Evolutionary conservation across 2,797 vertebrate species (phyloP), one percentile per base, ranked within the genome.

Genomic region (Centroberyx gerrardi): DNA sequence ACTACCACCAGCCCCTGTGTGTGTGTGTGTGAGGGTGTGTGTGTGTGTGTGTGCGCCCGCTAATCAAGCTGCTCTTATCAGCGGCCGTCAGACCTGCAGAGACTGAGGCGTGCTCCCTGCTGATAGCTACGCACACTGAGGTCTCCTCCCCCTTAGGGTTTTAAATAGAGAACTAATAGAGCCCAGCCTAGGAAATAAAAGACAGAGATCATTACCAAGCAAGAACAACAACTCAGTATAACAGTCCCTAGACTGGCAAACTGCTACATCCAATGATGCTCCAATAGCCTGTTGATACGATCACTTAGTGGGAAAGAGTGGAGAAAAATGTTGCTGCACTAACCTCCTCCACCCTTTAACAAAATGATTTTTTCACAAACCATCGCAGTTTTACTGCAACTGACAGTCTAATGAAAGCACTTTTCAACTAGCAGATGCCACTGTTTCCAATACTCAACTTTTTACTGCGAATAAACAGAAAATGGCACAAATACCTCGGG

Each of bases 51-150:
- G 68, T 51, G 66, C 65, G 69, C 58, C 88, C 76, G 88, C 86
- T 92, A 92, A 92, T 93, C 91, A 90, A 67, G 86, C 82, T 56
- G 90, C 88, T 88, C 92, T 94, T 94, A 94, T 94, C 93, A 90
- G 93, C 87, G 81, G 84, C 87, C 88, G 90, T 93, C 93, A 94
- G 92, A 91, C 93, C 92, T 90, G 89, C 90, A 86, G 87, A 90
- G 85, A 86, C 91, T 86, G 90, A 82, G 92, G 91, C 90, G 82
- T 93, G 93, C 90, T 90, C 92, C 89, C 90, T 56, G 84, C 93
- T 93, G 92, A 94, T 93, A 94, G 87, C 90, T 88, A 78, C 80
- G 72, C 81, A 83, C 79, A 76, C 84, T 67, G 82, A 84, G 87
- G 87, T 92, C 85, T 83, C 87, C 87, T 77, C 79, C 86, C 85